Conservation (phyloP, 2,113 vertebrate genomes). For the Anguilla rostrata region DNA sequence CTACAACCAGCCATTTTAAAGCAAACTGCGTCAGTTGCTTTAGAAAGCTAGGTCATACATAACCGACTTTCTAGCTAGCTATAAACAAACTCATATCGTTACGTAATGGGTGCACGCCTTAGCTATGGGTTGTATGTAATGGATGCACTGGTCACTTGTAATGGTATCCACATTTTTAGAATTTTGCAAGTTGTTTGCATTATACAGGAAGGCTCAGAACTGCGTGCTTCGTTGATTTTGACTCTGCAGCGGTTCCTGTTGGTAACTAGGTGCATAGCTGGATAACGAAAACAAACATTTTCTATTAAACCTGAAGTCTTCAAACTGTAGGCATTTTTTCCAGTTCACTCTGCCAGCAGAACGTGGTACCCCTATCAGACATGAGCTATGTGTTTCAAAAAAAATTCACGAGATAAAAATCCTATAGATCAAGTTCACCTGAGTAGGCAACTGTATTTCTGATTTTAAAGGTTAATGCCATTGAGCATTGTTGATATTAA, state of each 20-base stretch:
- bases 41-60: constrained; percentile 24
- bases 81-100: constrained; percentile 64
- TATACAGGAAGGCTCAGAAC: background rate
- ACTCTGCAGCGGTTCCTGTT: constrained; percentile 23
- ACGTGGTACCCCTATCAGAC: too few species aligned
- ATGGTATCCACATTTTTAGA: background rate
- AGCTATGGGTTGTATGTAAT: background rate
- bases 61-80: constrained; percentile 50
- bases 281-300: constrained; percentile 4
- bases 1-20: background rate
- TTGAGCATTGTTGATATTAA: too few species aligned
- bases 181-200: background rate
- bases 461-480: too few species aligned
- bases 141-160: background rate
- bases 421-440: too few species aligned
- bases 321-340: too few species aligned
- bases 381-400: too few species aligned
- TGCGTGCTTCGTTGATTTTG: background rate
- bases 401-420: too few species aligned
- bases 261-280: constrained; percentile 12
- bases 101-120: constrained; percentile 55
- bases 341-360: too few species aligned
- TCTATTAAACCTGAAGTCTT: background rate
- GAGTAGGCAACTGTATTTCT: too few species aligned
- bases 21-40: constrained; percentile 21